Percentiles rank a stretch among this genome's conserved stretches.
Conservation (phyloP, 2,797 vertebrate genomes). For the Schizopygopsis pylzovi region DNA sequence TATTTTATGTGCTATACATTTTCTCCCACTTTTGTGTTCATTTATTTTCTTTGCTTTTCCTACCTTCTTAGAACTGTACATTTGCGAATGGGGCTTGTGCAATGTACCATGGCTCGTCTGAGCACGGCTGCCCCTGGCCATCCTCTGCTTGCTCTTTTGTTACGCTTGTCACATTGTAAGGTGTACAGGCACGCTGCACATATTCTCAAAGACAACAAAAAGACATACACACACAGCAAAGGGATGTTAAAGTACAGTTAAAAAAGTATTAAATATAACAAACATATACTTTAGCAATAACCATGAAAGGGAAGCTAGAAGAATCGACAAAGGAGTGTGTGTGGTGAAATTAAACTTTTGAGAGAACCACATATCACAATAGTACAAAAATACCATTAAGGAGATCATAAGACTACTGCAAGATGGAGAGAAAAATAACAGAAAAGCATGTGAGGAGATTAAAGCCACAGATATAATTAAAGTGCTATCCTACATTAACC, state of each 20-base stretch:
- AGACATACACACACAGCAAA: background rate
- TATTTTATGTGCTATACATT: background rate
- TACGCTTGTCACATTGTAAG: slow-evolving; percentile 45
- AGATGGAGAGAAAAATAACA: background rate
- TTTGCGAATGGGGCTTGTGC: slow-evolving; percentile 44
- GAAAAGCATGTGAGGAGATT: background rate
- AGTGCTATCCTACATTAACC: slow-evolving; percentile 21
- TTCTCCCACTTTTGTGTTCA: background rate
- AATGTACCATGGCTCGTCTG: slow-evolving; percentile 37
- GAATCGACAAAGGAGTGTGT: background rate
- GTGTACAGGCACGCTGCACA: slow-evolving; percentile 21
- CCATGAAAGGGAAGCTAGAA: slow-evolving; percentile 17
- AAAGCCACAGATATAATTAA: background rate
- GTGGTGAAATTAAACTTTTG: background rate
- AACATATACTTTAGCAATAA: background rate
- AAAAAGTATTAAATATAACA: background rate
- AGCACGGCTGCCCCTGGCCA: slow-evolving; percentile 29
- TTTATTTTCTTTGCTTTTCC: slow-evolving; percentile 1
- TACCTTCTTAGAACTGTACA: background rate
- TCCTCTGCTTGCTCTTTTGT: slow-evolving; percentile 49
- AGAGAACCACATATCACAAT: background rate
- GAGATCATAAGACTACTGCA: background rate
- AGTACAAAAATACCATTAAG: slow-evolving; percentile 8
- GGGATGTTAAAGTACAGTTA: background rate
- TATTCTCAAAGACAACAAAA: background rate